These are phyloP conservation scores for Lates japonicus DNA, from an alignment of 2,797 vertebrate genomes.

Conservation along the genomic window DNA sequence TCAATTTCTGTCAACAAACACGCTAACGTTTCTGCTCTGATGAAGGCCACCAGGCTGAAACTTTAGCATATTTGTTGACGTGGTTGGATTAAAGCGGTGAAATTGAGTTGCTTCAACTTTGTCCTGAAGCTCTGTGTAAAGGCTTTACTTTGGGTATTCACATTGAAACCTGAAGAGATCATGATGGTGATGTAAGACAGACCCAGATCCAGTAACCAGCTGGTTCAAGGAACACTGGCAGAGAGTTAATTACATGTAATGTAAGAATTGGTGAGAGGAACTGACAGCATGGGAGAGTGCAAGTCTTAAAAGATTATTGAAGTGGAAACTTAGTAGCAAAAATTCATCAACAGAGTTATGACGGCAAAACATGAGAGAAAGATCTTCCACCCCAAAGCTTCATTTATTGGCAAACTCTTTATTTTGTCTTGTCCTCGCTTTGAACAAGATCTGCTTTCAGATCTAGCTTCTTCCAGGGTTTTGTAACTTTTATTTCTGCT, in stretches of 20 bases:
- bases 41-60: too few relatives aligned
- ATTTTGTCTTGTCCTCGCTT: background rate
- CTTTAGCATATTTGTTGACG: too few relatives aligned
- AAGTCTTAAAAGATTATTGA: background rate
- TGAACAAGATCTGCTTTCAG: constrained; percentile 21
- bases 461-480: constrained; percentile 9
- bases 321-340: background rate
- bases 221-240: background rate
- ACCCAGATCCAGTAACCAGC: background rate
- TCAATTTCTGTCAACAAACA: too few relatives aligned
- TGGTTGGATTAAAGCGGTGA: too few relatives aligned
- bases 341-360: background rate
- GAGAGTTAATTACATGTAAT: background rate
- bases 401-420: background rate
- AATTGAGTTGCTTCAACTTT: too few relatives aligned
- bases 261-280: background rate
- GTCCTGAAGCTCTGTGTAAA: too few relatives aligned
- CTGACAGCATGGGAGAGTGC: background rate
- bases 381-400: background rate
- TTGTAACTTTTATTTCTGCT: constrained; percentile 13
- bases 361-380: background rate
- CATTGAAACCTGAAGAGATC: background rate
- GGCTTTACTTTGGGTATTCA: too few relatives aligned
- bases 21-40: too few relatives aligned
- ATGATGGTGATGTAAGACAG: background rate